These are phyloP conservation scores for Drosophila trapezifrons DNA, from an alignment of 1,140 invertebrate species.

Conservation along the genomic window DNA sequence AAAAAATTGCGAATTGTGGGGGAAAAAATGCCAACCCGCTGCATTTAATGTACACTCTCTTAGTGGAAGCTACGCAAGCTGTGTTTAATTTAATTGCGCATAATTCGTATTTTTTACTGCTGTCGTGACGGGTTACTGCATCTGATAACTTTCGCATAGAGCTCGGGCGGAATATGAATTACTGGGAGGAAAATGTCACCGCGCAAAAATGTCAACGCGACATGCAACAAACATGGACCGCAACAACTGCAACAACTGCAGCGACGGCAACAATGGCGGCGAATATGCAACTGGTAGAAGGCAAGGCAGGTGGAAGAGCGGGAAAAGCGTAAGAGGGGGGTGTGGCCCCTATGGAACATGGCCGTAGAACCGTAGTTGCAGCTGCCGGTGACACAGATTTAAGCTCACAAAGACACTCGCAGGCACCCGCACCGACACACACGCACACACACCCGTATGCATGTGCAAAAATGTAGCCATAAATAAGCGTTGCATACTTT, in stretches of 20 bases:
- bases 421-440: constrained; percentile 27
- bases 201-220: constrained; percentile 75
- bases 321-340: background rate
- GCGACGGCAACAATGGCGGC: constrained; percentile 29
- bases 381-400: constrained; percentile 77
- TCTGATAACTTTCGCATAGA: constrained; percentile 20
- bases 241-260: constrained; percentile 42
- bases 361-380: constrained; percentile 24
- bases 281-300: constrained; percentile 70
- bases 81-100: constrained; percentile 70
- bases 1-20: background rate
- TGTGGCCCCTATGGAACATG: background rate
- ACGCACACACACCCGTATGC: constrained; percentile 19
- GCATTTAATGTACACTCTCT: constrained; percentile 24
- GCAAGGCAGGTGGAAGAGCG: constrained; percentile 13
- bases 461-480: constrained; percentile 71
- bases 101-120: constrained; percentile 49
- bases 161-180: constrained; percentile 48
- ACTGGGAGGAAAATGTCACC: constrained; percentile 62
- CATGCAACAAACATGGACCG: constrained; percentile 73
- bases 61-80: constrained; percentile 41
- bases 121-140: constrained; percentile 41
- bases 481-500: constrained; percentile 74
- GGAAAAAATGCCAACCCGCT: constrained; percentile 5
- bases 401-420: constrained; percentile 38